Evolutionary conservation across 1,140 invertebrate species (phyloP), one percentile per base, ranked within the genome.

Genomic region (Ips typographus): DNA sequence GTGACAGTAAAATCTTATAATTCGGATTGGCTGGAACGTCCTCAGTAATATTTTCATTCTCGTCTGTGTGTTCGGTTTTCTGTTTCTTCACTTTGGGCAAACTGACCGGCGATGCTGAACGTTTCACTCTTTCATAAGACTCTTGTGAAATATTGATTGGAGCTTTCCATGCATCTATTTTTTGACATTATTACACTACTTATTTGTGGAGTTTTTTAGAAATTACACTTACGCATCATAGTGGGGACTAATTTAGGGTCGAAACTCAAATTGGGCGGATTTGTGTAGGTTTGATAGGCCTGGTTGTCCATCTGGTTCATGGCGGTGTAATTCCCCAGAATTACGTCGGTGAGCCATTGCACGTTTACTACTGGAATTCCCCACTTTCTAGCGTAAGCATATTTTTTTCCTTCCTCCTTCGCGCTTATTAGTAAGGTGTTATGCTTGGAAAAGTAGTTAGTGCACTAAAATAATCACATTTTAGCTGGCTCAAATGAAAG

Each of bases 311-410:
- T 89, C 83, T 90, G 92, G 77, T 92, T 89, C 1, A 96, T 81
- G 2, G 90, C 91, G 73, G 86, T 90, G 78, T 90, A 88, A 79
- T 96, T 92, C 1, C 96, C 96, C 68, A 98, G 89, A 72, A 98
- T 84, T 47, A 98, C 85, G 80, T 98, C 96, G 63, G 92, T 94
- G 52, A 99, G 82, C 96, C 96, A 98, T 70, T 93, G 89, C 4
- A 92, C 90, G 81, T 96, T 98, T 0, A 98, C 95, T 2, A 95
- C 88, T 8, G 92, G 90, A 22, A 87, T 88, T 74, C 86, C 86
- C 93, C 94, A 98, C 79, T 98, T 93, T 53, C 92, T 87, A 0
- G 96, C 96, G 75, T 94, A 93, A 73, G 89, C 84, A 81, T 91
- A 96, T 81, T 98, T 98, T 56, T 83, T 83, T 41, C 95, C 95